A percentile compares a stretch with the other conserved stretches of the same genome.
Evolutionary conservation across 2,113 vertebrate species (phyloP).

Genomic region (Orycteropus afer): DNA sequence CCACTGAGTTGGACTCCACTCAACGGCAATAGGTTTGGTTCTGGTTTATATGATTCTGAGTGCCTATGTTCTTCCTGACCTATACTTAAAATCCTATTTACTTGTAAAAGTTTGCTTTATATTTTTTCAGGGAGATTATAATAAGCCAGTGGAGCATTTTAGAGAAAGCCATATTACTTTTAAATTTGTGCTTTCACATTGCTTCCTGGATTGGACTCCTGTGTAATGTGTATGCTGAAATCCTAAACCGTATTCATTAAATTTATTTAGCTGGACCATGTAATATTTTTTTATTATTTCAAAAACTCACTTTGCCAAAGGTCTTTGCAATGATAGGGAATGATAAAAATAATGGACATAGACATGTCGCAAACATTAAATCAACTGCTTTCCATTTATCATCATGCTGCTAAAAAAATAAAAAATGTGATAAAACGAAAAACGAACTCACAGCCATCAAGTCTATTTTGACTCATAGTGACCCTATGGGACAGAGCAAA

Average conservation of each 20-base stretch:
- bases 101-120: neutral
- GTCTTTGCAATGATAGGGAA: conserved; percentile 21
- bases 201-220: neutral
- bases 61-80: neutral
- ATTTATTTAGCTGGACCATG: neutral
- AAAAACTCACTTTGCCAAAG: neutral
- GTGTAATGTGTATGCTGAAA: neutral
- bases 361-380: conserved; percentile 24
- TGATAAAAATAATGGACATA: neutral
- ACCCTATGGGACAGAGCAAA: too few relatives aligned
- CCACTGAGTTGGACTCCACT: too few relatives aligned
- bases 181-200: conserved; percentile 8
- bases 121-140: neutral
- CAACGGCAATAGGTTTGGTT: too few relatives aligned
- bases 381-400: conserved; percentile 30
- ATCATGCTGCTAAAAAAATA: neutral
- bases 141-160: neutral
- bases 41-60: neutral
- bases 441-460: too few relatives aligned
- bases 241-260: neutral
- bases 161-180: neutral
- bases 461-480: too few relatives aligned
- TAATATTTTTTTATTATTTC: neutral
- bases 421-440: too few relatives aligned
- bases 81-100: conserved; percentile 2